Evolutionary conservation across 2,797 vertebrate genomes (phyloP), one percentile per base, ranked within the genome.

Genomic region (Betta splendens): DNA sequence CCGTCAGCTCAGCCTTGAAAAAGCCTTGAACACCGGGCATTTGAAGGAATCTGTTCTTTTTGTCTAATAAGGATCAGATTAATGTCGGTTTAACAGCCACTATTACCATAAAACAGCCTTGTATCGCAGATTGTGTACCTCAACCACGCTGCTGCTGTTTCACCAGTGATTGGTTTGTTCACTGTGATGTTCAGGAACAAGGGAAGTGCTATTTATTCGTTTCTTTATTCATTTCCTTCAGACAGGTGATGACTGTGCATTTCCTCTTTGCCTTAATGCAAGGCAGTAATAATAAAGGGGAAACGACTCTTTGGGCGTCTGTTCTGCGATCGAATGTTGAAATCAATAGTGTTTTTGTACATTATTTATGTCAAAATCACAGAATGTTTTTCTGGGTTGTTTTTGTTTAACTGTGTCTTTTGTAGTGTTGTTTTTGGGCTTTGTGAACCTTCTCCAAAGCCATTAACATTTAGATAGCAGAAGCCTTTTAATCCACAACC

Each of bases 51-150:
- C 51, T 36, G 61, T 74, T 77, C 69, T 46, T 51, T 56, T 75
- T 65, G 16, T 3, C 23, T 46, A 63, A 64, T 72, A 66, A 84
- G 36, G 56, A 33, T 54, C 57, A 72, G 49, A 75, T 79, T 67
- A 78, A 77, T 53, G 72, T 79, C 72, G 65, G 54, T 25, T 25
- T 51, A 79, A 75, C 64, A 64, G 66, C 45, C 51, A 29, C 26
- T 64, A 39, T 68, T 56, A 45, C 45, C 55, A 33, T 64, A 63
- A 76, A 83, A 78, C 67, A 58, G 16, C 64, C 42, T 48, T 69
- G 46, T 33, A 58, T 16, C 60, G 38, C 68, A 69, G 46, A 59
- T 25, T 22, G 46, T 45, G 66, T 63, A 70, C 59, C 33, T 36
- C 50, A 45, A 55, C 56, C n/a, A n/a, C n/a, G n/a, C 33, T 22